Conservation (phyloP, 2,797 vertebrate genomes). For the Neosalanx taihuensis region DNA sequence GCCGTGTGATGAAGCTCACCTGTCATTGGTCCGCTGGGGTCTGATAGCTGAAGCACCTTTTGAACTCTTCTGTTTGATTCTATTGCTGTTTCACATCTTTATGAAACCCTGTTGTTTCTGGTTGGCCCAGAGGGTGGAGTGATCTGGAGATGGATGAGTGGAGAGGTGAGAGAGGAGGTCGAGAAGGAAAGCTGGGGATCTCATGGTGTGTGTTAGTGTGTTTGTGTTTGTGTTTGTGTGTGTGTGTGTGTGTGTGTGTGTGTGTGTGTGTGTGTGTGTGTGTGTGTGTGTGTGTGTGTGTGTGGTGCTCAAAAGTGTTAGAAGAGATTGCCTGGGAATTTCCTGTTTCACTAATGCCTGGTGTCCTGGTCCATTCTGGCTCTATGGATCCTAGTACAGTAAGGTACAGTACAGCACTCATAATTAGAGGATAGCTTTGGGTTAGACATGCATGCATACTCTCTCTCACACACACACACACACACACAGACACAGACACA, state of each 20-base stretch:
- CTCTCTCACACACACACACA: not conserved
- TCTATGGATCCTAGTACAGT: not conserved
- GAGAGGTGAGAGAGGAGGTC: constrained; percentile 30
- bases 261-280: constrained; percentile 6
- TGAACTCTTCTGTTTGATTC: constrained; percentile 28
- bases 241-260: constrained; percentile 7
- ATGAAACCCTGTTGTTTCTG: constrained; percentile 30
- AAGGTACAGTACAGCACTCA: too few relatives aligned
- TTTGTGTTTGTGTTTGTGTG: constrained; percentile 4
- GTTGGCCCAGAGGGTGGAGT: constrained; percentile 16
- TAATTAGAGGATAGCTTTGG: not conserved
- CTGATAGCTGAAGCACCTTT: constrained; percentile 3
- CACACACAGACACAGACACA: not conserved
- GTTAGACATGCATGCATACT: not conserved
- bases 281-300: constrained; percentile 10
- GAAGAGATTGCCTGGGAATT: constrained; percentile 22
- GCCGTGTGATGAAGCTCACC: constrained; percentile 9
- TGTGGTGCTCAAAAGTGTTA: constrained; percentile 11
- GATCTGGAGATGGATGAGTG: constrained; percentile 33
- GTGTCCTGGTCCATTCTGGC: constrained; percentile 28
- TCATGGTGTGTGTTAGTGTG: constrained; percentile 4
- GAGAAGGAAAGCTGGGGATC: constrained; percentile 16
- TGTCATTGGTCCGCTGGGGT: not conserved
- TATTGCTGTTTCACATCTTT: constrained; percentile 13
- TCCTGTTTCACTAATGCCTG: constrained; percentile 28